Evolutionary conservation across 2,113 vertebrate species (phyloP), one percentile per base, ranked within the genome.

Genomic region (Helogale parvula): DNA sequence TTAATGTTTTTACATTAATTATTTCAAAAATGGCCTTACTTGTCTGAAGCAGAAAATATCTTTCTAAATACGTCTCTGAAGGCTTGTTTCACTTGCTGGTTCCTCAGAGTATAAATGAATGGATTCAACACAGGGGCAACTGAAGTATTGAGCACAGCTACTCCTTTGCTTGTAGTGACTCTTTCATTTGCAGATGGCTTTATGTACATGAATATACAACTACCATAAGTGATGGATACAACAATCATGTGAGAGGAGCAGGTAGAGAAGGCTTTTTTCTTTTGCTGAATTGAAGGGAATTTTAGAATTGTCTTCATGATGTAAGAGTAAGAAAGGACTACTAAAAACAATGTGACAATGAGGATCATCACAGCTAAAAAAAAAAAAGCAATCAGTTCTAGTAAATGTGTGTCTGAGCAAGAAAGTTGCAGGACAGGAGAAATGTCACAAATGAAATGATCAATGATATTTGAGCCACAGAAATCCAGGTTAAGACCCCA

Each of bases 361-460:
- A 94, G 3, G 35, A 38, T 96, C 16, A 94, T 23, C 25, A 65
- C 21, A n/a, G 90, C 90, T 81, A 93, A 87, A 2, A 52, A 71
- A 2, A 52, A 71, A 60, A 97, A 96, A 19, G 10, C 92, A 72
- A 72, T 83, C 14, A 68, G 27, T 31, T 95, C 96, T 68, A 97
- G 74, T 6, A 95, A 33, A 25, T 84, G 72, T 65, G 90, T 96
- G 50, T 98, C 95, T 72, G 97, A 93, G 45, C 98, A 98, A 71
- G 96, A 97, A 81, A 97, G 60, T 60, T 96, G 72, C 16, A 98
- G 9, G 21, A 98, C 1, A 23, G 97, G 97, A 25, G 13, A 93
- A 80, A 87, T 23, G 13, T 97, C 97, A 94, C 95, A 97, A 31
- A 97, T 84, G 69, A 97, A 98, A 86, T 98, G 91, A 72, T 97